Evolutionary conservation across 1,140 invertebrate species (phyloP).

Genomic region (Portunus trituberculatus): DNA sequence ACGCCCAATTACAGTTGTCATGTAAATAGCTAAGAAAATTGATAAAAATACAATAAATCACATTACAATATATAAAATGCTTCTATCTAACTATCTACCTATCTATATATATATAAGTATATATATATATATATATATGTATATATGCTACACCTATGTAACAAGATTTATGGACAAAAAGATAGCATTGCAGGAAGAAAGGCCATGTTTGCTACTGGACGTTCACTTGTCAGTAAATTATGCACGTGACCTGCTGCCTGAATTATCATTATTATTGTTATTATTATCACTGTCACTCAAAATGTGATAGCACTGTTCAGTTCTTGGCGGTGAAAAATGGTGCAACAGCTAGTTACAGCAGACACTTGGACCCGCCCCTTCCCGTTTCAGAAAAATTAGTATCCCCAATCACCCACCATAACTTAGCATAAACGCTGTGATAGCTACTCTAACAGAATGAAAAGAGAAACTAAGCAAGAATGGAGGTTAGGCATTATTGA

Average conservation of each 20-base stretch:
- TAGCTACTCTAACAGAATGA: constrained; percentile 71
- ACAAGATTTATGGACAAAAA: constrained; percentile 58
- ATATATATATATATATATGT: constrained; percentile 58
- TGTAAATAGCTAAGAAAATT: constrained; percentile 44
- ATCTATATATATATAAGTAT: constrained; percentile 43
- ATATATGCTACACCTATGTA: constrained; percentile 63
- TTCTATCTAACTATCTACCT: neutral
- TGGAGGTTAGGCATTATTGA: constrained; percentile 74
- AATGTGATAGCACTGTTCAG: constrained; percentile 16
- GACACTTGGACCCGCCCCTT: constrained; percentile 51
- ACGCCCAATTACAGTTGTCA: neutral
- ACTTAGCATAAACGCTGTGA: constrained; percentile 73
- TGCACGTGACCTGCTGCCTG: constrained; percentile 66
- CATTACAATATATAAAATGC: constrained; percentile 34
- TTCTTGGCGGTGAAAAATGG: constrained; percentile 14
- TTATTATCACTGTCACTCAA: neutral
- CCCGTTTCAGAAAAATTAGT: constrained; percentile 68
- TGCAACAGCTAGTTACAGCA: neutral
- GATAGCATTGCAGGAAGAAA: constrained; percentile 43
- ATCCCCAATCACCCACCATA: constrained; percentile 71
- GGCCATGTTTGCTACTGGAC: constrained; percentile 66
- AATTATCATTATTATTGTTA: constrained; percentile 37
- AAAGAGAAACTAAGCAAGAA: constrained; percentile 71
- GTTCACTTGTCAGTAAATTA: constrained; percentile 55
- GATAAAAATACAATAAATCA: constrained; percentile 52